A percentile compares a stretch with the other conserved stretches of the same genome.
Evolutionary conservation across 2,113 vertebrate species (phyloP).

Genomic region (Cyprinus carpio): DNA sequence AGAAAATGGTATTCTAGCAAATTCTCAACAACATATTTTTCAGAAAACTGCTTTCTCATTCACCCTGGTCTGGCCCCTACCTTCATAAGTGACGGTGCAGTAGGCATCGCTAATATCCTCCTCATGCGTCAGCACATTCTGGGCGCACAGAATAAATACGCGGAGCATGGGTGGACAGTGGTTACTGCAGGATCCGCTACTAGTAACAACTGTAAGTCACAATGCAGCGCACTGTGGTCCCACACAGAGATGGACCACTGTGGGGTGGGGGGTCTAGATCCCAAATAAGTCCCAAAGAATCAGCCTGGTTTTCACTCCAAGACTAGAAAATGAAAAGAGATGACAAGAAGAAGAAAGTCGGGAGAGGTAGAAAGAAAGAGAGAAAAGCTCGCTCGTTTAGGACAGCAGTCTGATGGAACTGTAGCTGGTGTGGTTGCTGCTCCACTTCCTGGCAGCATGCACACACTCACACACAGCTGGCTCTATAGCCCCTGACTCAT

Average conservation of each 20-base stretch:
- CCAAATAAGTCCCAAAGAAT: constrained; percentile 11
- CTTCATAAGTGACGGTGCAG: constrained; percentile 83
- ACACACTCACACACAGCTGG: constrained; percentile 46
- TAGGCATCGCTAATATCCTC: constrained; percentile 87
- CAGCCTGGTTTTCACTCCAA: constrained; percentile 35
- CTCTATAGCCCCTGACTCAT: constrained; percentile 54
- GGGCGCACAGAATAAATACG: constrained; percentile 84
- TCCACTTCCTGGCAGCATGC: constrained; percentile 11
- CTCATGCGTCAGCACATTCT: constrained; percentile 82
- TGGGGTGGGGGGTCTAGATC: background rate
- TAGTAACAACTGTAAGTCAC: background rate
- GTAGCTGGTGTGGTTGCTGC: constrained; percentile 59
- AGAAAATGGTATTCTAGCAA: background rate
- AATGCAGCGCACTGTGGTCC: constrained; percentile 13
- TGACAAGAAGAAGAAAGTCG: background rate
- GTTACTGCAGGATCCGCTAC: constrained; percentile 34
- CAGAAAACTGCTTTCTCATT: background rate
- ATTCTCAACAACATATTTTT: background rate
- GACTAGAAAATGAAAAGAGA: background rate
- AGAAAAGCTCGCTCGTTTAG: background rate
- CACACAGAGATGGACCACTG: background rate
- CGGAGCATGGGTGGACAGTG: constrained; percentile 77
- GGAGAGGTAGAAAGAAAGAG: constrained; percentile 5
- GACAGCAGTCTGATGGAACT: constrained; percentile 48
- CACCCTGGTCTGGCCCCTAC: constrained; percentile 66